Evolutionary conservation across 2,113 vertebrate species (phyloP).

Genomic region (Dasyurus viverrinus): DNA sequence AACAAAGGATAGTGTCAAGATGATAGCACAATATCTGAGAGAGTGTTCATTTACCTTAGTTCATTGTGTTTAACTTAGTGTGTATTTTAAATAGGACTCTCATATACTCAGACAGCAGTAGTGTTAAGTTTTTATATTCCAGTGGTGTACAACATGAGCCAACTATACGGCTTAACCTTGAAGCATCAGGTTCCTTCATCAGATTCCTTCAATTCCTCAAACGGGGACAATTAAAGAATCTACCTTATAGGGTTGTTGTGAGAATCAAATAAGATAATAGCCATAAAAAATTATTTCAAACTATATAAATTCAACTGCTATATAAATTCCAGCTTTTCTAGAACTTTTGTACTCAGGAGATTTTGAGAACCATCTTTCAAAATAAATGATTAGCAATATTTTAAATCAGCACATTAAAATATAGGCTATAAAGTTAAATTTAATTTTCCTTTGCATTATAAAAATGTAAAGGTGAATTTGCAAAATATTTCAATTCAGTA

Average conservation of each 20-base stretch:
- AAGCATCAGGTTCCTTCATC: neutral
- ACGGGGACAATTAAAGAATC: neutral
- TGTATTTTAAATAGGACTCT: neutral
- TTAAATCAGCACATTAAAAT: neutral
- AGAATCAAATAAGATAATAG: neutral
- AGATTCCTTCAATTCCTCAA: neutral
- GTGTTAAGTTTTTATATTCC: too few species aligned
- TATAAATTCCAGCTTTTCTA: neutral
- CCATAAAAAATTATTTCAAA: neutral
- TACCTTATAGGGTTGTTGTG: neutral
- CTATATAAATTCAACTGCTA: neutral
- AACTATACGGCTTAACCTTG: neutral
- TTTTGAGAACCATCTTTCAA: conserved; percentile 10
- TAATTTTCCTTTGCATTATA: neutral
- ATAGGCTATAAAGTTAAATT: neutral
- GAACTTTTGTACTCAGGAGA: neutral
- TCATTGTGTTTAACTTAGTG: neutral
- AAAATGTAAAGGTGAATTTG: neutral
- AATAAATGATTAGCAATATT: neutral
- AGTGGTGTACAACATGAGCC: neutral
- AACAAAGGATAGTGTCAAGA: neutral
- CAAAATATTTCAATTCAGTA: neutral
- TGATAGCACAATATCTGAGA: neutral
- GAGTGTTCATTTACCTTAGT: neutral
- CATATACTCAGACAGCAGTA: neutral